Conservation (phyloP, 2,888 invertebrate genomes). For the Phasia obesa region DNA sequence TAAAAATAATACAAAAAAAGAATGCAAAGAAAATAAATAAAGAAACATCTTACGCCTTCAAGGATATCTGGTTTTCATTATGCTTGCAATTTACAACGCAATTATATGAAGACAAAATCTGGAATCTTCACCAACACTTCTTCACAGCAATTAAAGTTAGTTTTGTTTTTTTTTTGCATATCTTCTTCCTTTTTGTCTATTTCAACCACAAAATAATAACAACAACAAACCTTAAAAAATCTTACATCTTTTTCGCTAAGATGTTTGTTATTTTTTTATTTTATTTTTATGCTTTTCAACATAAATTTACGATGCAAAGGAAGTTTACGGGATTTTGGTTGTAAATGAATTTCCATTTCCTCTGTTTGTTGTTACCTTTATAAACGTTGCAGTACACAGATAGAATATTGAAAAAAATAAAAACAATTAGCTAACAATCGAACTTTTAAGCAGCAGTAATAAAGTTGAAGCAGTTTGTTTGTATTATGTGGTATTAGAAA, state of each 20-base stretch:
- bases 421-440: too few species aligned
- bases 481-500: too few species aligned
- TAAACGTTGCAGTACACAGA: too few species aligned
- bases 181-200: conserved; percentile 14
- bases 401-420: too few species aligned
- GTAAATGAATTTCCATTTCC: neutral
- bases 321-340: neutral
- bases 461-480: too few species aligned
- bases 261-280: conserved; percentile 37
- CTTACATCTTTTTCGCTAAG: conserved; percentile 27
- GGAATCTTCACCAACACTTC: conserved; percentile 15
- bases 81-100: conserved; percentile 58
- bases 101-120: conserved; percentile 56
- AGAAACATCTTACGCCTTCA: conserved; percentile 4
- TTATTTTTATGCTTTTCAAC: conserved; percentile 38
- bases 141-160: conserved; percentile 34
- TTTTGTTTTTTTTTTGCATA: neutral
- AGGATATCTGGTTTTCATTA: conserved; percentile 51
- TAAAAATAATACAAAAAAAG: neutral
- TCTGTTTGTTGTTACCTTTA: neutral
- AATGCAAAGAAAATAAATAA: conserved; percentile 11
- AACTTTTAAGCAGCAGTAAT: too few species aligned
- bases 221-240: conserved; percentile 40
- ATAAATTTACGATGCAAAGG: conserved; percentile 39
- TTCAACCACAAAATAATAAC: conserved; percentile 24